Evolutionary conservation across 2,888 invertebrate species (phyloP), one percentile per base, ranked within the genome.

Genomic region (Heliconius ismenius): DNA sequence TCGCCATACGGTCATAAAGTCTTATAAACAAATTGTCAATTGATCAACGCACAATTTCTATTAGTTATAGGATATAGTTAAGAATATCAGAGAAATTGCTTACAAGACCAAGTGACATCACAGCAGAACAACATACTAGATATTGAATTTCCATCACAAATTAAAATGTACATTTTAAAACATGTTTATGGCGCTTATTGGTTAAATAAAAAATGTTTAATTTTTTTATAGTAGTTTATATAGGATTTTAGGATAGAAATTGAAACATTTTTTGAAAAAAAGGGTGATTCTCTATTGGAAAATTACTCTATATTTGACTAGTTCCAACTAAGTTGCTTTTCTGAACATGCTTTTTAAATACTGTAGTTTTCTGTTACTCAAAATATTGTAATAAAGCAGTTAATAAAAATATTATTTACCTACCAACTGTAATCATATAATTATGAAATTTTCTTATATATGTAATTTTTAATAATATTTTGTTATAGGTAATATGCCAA

Each of bases 401-500:
- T 49, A 49, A 49, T 49, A 15, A 49, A 15, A 18, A 15, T 49
- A 6, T 49, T 18, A 49, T 49, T 36, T 36, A 36, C 10, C 36
- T 36, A 36, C 10, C 10, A 36, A 36, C 36, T 15, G 10, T 39
- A 32, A 32, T 32, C 11, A 0, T 39, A 11, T 11, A 11, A 39
- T 11, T 39, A 39, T 39, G 39, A 39, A 39, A 11, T 39, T 11
- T 11, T 11, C 49, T 49, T 21, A 21, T 49, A 49, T 18, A 21
- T 49, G 49, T 49, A 21, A 21, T 49, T 49, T n/a, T 49, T 21
- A 49, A 21, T 21, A 21, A 49, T 49, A 21, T 49, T 49, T 49
- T 21, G 3, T 15, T 82, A 28, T 82, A 95, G 95, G 92, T 81
- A 93, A 94, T 76, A 94, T 94, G 94, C 94, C 94, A 32, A 85